These are phyloP conservation scores for Tragelaphus scriptus DNA, from an alignment of 2,113 vertebrate genomes.

Conservation along the genomic window DNA sequence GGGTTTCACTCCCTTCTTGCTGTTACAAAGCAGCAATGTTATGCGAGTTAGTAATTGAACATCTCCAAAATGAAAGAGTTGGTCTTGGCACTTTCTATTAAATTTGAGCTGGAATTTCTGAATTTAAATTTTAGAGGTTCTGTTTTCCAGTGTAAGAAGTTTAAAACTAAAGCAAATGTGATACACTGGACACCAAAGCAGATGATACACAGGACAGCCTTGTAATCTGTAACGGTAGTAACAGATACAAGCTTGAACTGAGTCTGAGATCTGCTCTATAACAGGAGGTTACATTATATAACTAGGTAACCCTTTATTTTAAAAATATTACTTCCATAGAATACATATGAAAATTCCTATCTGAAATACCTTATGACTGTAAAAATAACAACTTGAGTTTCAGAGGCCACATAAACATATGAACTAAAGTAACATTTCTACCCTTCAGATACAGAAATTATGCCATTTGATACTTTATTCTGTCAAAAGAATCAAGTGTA, in stretches of 20 bases:
- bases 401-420: not conserved
- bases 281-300: not conserved
- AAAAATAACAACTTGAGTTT: not conserved
- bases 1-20: not conserved
- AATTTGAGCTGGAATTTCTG: not conserved
- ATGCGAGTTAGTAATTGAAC: not conserved
- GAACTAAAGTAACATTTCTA: not conserved
- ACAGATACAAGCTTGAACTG: not conserved
- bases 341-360: not conserved
- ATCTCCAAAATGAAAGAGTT: not conserved
- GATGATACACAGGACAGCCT: not conserved
- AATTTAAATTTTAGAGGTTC: not conserved
- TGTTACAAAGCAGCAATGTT: not conserved
- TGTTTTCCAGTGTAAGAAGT: not conserved
- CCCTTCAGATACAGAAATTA: not conserved
- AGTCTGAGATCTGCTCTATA: not conserved
- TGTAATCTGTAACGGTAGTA: not conserved
- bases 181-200: not conserved
- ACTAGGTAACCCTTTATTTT: not conserved
- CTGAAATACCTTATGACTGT: not conserved
- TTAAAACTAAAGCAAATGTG: not conserved
- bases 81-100: not conserved
- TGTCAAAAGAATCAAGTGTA: not conserved
- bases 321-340: not conserved
- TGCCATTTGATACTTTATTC: slow-evolving; percentile 29